Evolutionary conservation across 2,888 invertebrate species (phyloP).

Genomic region (Serrognathus titanus): DNA sequence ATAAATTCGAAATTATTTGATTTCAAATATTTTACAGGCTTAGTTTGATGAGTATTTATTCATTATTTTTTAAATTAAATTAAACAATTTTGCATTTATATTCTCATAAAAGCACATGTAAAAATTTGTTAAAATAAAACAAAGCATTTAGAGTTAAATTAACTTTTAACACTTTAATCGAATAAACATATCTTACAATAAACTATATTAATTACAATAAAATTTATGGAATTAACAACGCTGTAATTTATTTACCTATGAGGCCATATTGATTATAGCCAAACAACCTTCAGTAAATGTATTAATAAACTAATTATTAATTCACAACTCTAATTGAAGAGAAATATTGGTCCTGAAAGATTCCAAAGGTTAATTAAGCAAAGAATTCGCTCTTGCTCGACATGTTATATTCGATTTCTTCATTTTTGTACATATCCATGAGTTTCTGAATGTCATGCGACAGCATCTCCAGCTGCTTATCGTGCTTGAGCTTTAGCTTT

Average conservation of each 20-base stretch:
- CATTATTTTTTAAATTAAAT: too few relatives aligned
- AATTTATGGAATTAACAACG: constrained; percentile 1
- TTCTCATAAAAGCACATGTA: too few relatives aligned
- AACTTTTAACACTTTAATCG: constrained; percentile 14
- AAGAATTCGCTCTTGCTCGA: constrained; percentile 87
- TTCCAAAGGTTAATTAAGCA: constrained; percentile 57
- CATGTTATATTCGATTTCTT: constrained; percentile 86
- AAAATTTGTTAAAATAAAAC: neutral
- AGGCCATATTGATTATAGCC: constrained; percentile 10
- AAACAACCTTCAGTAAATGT: constrained; percentile 3
- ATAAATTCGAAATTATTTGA: too few relatives aligned
- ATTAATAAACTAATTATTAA: constrained; percentile 1
- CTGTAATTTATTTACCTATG: constrained; percentile 1
- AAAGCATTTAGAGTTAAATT: constrained; percentile 4
- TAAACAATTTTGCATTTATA: too few relatives aligned
- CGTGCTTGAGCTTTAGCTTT: constrained; percentile 86
- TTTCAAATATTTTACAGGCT: too few relatives aligned
- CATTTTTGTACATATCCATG: constrained; percentile 91
- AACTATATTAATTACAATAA: constrained; percentile 13
- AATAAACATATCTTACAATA: constrained; percentile 13
- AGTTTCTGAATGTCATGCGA: constrained; percentile 85
- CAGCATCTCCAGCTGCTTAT: constrained; percentile 87
- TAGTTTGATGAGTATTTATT: too few relatives aligned
- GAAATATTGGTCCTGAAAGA: constrained; percentile 9
- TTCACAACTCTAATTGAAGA: neutral